These are phyloP conservation scores for Pantala flavescens DNA, from an alignment of 1,140 invertebrate species.

Conservation along the genomic window DNA sequence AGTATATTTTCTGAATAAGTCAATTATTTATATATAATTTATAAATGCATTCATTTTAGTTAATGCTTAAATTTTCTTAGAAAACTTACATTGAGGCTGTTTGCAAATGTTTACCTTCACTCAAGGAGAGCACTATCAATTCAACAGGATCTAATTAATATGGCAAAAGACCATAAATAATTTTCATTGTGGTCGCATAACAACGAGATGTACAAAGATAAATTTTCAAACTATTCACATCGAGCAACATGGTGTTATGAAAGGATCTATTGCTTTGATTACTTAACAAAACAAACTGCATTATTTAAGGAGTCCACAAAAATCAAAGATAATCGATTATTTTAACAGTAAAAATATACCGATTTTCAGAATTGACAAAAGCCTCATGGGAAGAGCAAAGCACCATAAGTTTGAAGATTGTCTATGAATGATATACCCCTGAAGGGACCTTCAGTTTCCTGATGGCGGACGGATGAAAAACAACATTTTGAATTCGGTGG, in stretches of 20 bases:
- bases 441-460: not conserved
- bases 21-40: not conserved
- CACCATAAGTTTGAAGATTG: not conserved
- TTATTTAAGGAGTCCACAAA: too few species aligned
- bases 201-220: too few species aligned
- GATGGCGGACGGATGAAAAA: conserved; percentile 1
- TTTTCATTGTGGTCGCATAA: too few species aligned
- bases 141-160: too few species aligned
- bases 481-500: conserved; percentile 3
- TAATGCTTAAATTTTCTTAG: not conserved
- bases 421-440: not conserved
- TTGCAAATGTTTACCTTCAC: not conserved
- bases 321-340: not conserved
- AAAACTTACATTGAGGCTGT: not conserved
- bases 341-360: not conserved
- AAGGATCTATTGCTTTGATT: too few species aligned
- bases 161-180: too few species aligned
- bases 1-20: not conserved
- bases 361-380: not conserved
- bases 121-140: not conserved
- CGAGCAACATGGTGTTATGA: too few species aligned
- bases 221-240: too few species aligned
- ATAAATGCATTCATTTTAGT: not conserved
- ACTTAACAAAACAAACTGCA: too few species aligned
- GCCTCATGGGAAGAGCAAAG: not conserved